Conservation (phyloP, 2,888 invertebrate species). For the Hirtodrosophila confusa region DNA sequence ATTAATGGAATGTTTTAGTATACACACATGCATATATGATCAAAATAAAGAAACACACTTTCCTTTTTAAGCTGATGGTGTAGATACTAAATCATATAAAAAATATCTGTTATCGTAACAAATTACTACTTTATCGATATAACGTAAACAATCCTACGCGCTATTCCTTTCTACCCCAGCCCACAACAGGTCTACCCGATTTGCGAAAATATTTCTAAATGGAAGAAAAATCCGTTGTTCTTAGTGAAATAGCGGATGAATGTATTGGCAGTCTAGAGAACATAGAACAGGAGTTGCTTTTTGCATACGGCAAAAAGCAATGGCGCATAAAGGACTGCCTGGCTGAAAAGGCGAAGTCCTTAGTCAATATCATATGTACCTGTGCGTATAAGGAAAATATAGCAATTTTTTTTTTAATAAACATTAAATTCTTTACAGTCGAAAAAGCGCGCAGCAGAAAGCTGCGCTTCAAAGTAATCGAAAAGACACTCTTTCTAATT, state of each 20-base stretch:
- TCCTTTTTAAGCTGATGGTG: no score
- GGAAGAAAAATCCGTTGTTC: slow-evolving; percentile 17
- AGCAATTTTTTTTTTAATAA: neutral
- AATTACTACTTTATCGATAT: neutral
- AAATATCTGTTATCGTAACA: no score
- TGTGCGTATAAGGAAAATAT: slow-evolving; percentile 24
- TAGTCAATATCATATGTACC: slow-evolving; percentile 17
- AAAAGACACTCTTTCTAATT: slow-evolving; percentile 15
- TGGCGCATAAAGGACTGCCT: slow-evolving; percentile 31
- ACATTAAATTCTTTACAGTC: slow-evolving; percentile 29
- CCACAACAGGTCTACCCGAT: no score
- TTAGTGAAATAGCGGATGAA: slow-evolving; percentile 42
- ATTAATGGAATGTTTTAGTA: no score
- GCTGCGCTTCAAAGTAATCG: slow-evolving; percentile 31
- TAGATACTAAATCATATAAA: no score
- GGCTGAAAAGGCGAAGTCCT: slow-evolving; percentile 1
- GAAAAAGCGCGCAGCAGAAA: slow-evolving; percentile 35
- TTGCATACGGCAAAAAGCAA: slow-evolving; percentile 18
- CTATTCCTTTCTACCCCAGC: no score
- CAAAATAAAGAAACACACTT: no score
- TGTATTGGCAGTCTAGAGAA: neutral
- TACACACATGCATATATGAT: no score
- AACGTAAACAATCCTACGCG: neutral
- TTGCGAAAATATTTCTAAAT: slow-evolving; percentile 4
- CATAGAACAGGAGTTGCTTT: slow-evolving; percentile 3